phyloP scores from a whole-genome alignment of 37 sponge, comb jelly and placozoan genomes.

The Hexactinellida sp. region DNA sequence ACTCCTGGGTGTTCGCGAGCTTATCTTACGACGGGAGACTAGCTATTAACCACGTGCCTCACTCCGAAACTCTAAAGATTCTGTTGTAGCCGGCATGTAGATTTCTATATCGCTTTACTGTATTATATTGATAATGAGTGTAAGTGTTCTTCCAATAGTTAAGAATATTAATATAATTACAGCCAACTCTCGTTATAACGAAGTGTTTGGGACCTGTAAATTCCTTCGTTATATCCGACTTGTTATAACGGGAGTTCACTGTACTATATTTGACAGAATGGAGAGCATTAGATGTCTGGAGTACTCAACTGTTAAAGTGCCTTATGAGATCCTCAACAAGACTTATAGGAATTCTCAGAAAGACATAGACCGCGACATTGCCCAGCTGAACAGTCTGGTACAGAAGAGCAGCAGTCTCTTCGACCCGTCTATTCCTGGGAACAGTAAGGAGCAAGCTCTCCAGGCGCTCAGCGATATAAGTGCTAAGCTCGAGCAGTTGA shows the following conservation, averaged over 20 bases:
- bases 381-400: conserved; percentile 25
- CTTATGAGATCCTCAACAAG: conserved; percentile 92
- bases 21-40: conserved; percentile 92
- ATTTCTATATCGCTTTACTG: background rate
- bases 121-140: too few species aligned
- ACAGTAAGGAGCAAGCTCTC: background rate
- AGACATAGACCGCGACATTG: conserved; percentile 63
- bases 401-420: background rate
- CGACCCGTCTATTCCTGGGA: background rate
- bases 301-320: conserved; percentile 39
- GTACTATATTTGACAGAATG: too few species aligned
- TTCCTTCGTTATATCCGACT: too few species aligned
- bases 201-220: too few species aligned
- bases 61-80: conserved; percentile 21
- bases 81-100: conserved; percentile 5
- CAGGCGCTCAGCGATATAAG: background rate
- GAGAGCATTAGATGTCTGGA: background rate
- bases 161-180: too few species aligned
- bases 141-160: too few species aligned
- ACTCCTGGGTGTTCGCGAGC: conserved; percentile 97
- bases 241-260: too few species aligned
- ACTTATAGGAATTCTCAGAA: conserved; percentile 79
- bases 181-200: too few species aligned
- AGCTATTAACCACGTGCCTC: conserved; percentile 84
- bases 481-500: background rate